A percentile compares a stretch with the other conserved stretches of the same genome.
Evolutionary conservation across 2,888 invertebrate species (phyloP).

Genomic region (Achlya flavicornis): DNA sequence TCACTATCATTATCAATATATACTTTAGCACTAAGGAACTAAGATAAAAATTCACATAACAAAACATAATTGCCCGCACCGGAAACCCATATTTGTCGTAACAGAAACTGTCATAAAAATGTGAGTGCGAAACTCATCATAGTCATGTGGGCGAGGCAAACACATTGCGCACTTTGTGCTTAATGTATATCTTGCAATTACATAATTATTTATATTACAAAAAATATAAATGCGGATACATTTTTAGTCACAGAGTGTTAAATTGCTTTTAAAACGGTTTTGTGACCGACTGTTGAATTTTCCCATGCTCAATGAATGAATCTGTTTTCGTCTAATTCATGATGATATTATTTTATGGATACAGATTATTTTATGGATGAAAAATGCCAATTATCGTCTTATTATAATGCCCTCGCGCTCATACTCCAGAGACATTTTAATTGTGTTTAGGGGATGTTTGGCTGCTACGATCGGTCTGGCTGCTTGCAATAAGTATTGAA

Average conservation of each 20-base stretch:
- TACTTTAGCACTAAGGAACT: background rate
- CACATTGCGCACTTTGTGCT: background rate
- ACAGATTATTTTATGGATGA: too few species aligned
- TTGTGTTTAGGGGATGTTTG: too few species aligned
- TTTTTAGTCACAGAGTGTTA: background rate
- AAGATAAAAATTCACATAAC: background rate
- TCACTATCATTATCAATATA: background rate
- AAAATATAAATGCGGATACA: background rate
- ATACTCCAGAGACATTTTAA: too few species aligned
- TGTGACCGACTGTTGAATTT: too few species aligned
- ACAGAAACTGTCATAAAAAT: background rate
- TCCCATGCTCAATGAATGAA: too few species aligned
- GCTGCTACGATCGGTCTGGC: too few species aligned
- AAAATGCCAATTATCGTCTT: too few species aligned
- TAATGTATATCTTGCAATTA: background rate
- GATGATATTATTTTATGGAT: too few species aligned
- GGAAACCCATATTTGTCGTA: background rate
- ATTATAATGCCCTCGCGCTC: too few species aligned
- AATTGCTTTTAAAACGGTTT: background rate
- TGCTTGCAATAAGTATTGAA: too few species aligned
- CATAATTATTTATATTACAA: background rate
- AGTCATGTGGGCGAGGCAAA: background rate
- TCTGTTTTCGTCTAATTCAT: too few species aligned
- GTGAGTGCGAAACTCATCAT: background rate
- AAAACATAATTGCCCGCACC: background rate